These are phyloP conservation scores for Lophotis ruficrista DNA, from an alignment of 2,113 vertebrate genomes.

Conservation along the genomic window DNA sequence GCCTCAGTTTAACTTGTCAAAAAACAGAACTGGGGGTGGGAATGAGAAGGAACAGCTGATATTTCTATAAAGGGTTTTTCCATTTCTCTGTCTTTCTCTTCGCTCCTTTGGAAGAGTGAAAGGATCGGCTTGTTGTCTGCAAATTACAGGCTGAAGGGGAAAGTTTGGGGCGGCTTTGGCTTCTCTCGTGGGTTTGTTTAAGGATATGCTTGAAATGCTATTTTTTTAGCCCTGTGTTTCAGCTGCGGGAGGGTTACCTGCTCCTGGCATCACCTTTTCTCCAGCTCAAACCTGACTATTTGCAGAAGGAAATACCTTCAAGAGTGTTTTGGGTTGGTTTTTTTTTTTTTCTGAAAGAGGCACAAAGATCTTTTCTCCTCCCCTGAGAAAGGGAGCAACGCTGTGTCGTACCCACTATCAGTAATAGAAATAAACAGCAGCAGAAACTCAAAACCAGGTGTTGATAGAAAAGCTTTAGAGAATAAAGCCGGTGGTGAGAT, in stretches of 20 bases:
- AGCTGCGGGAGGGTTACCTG: not conserved
- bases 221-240: not conserved
- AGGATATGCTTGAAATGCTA: constrained; percentile 18
- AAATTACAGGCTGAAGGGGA: constrained; percentile 60
- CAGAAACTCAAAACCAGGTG: not conserved
- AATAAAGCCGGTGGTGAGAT: not conserved
- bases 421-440: not conserved
- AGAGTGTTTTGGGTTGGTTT: no score
- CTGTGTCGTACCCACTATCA: not conserved
- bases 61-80: constrained; percentile 68
- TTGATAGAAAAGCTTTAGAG: not conserved
- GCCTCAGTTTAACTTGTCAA: constrained; percentile 74
- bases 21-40: constrained; percentile 68
- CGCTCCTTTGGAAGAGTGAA: constrained; percentile 20
- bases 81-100: constrained; percentile 56
- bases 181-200: constrained; percentile 24
- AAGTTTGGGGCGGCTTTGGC: constrained; percentile 54
- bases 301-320: not conserved
- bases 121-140: constrained; percentile 49
- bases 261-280: not conserved
- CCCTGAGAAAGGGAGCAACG: not conserved
- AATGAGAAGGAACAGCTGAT: constrained; percentile 64
- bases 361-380: not conserved
- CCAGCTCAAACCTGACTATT: not conserved
- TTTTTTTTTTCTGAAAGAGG: not conserved